These are phyloP conservation scores for Bembecia ichneumoniformis DNA, from an alignment of 2,888 invertebrate genomes.

Conservation along the genomic window DNA sequence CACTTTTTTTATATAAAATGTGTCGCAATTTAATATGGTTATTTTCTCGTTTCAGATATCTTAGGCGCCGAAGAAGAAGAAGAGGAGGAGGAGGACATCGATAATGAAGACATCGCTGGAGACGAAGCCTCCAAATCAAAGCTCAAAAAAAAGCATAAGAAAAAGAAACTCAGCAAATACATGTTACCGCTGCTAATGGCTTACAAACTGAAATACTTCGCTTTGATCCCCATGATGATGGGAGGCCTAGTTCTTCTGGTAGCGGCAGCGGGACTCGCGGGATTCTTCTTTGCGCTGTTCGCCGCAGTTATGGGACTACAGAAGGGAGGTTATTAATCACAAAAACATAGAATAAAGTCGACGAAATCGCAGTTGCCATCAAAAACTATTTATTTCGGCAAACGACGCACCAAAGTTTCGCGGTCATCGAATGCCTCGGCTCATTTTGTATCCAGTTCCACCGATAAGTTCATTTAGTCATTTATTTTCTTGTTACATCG, in stretches of 20 bases:
- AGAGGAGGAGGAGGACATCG: constrained; percentile 32
- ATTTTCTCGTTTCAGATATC: constrained; percentile 37
- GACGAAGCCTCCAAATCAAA: constrained; percentile 16
- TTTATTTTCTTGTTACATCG: background rate
- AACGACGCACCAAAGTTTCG: background rate
- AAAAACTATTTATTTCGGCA: constrained; percentile 5
- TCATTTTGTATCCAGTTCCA: constrained; percentile 1
- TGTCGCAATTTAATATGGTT: background rate
- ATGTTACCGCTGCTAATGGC: constrained; percentile 83
- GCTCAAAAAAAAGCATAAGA: constrained; percentile 35
- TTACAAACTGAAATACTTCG: constrained; percentile 87
- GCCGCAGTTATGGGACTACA: constrained; percentile 86
- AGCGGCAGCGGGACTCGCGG: constrained; percentile 85
- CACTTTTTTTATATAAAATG: no score
- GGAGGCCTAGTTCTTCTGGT: constrained; percentile 80
- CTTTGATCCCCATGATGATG: constrained; percentile 81
- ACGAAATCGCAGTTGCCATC: constrained; percentile 54
- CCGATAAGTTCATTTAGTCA: constrained; percentile 2
- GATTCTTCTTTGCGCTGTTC: constrained; percentile 90
- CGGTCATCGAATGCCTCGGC: background rate
- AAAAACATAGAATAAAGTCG: constrained; percentile 28
- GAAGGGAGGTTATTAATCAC: constrained; percentile 51
- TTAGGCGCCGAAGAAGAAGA: constrained; percentile 47
- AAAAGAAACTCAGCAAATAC: constrained; percentile 77
- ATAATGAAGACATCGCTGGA: constrained; percentile 17